These are phyloP conservation scores for Plotosus lineatus DNA, from an alignment of 2,113 vertebrate genomes.

Conservation along the genomic window DNA sequence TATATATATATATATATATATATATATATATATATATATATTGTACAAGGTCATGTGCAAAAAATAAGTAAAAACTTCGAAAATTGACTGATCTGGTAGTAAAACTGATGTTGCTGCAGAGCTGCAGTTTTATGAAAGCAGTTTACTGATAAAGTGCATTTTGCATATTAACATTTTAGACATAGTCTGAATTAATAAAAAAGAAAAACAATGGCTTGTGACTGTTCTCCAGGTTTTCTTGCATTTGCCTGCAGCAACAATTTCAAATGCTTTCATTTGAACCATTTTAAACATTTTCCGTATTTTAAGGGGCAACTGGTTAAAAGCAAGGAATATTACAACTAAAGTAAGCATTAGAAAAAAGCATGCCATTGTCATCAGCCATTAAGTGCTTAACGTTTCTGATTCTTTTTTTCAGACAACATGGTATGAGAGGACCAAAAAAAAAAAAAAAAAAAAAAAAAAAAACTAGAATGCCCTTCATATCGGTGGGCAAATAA, in stretches of 20 bases:
- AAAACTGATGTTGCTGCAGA: slow-evolving; percentile 5
- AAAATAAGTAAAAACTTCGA: no score
- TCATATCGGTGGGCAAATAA: background rate
- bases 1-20: background rate
- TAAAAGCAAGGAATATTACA: slow-evolving; percentile 7
- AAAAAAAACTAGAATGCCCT: slow-evolving; percentile 8
- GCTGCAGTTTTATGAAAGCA: slow-evolving; percentile 59
- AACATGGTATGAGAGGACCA: background rate
- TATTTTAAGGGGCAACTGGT: background rate
- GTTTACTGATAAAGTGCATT: slow-evolving; percentile 70
- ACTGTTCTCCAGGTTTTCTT: slow-evolving; percentile 60
- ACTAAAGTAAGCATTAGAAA: slow-evolving; percentile 25
- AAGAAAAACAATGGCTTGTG: slow-evolving; percentile 64
- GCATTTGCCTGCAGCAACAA: slow-evolving; percentile 63
- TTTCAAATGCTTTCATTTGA: slow-evolving; percentile 55
- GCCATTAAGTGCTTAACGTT: slow-evolving; percentile 55
- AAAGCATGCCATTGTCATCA: slow-evolving; percentile 64
- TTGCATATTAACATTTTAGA: slow-evolving; percentile 68
- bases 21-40: background rate
- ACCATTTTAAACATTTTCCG: background rate
- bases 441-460: no score
- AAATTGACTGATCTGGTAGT: background rate
- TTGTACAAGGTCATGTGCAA: background rate
- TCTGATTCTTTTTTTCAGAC: slow-evolving; percentile 15
- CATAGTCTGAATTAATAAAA: slow-evolving; percentile 63